Evolutionary conservation across 2,797 vertebrate genomes (phyloP), one percentile per base, ranked within the genome.

Genomic region (Acipenser ruthenus): DNA sequence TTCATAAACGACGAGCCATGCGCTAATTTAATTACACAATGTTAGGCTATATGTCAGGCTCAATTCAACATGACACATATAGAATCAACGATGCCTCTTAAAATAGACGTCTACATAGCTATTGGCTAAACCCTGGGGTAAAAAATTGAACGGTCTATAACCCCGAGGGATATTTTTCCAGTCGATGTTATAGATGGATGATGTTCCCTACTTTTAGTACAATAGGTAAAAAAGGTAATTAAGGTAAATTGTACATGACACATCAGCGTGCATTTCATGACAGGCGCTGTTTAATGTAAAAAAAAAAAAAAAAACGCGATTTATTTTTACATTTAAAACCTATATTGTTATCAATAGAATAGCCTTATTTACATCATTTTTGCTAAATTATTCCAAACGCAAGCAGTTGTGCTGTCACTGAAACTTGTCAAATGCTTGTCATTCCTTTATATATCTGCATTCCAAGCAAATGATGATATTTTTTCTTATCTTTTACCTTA

Each of bases 21-120:
- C 15, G 5, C 58, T 49, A 18, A 37, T 63, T 60, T 12, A n/a
- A 65, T 66, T 11, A 55, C 2, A 65, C 2, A 6, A 13, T 64
- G 51, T 64, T 60, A 37, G 15, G 15, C 15, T 18, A 18, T 49
- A 15, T 23, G 12, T 67, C 61, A 49, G 49, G 60, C 64, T 66
- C 52, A 15, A 23, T 67, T 63, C 53, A 50, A 66, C 50, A 10
- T 51, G 56, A 52, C 61, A 64, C 63, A 9, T n/a, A n/a, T 50
- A 63, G 18, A 64, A 53, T 69, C 23, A 47, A 55, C 62, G 53
- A 49, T 55, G 6, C 52, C 23, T 64, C 59, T 64, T 70, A 47
- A 70, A 67, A 64, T 67, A 60, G 66, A 63, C 65, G 55, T 67
- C 61, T 63, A 53, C 69, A 37, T 52, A 61, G 65, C 62, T 64